Base-by-base conservation (phyloP, 2,797 vertebrate genomes). In the Arrhamphus sclerolepis region DNA sequence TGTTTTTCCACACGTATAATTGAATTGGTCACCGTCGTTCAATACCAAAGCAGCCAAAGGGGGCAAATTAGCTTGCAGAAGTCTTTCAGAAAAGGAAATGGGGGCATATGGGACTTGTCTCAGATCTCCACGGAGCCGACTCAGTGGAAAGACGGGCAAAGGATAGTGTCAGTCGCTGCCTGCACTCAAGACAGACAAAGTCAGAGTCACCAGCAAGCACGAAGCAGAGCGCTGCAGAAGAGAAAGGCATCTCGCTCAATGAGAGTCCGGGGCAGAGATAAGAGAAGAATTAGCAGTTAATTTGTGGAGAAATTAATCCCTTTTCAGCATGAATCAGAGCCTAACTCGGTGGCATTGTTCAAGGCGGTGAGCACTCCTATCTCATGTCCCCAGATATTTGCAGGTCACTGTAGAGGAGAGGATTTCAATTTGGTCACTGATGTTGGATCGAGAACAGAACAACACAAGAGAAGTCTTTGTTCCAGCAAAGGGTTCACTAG, bases 291-390 rank as follows among this genome's bases (percentile, higher is more conserved):
- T 91, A 90, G 83, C 79, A 77, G 88, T 89, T 91, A 78, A 91
- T 92, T 92, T 92, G 88, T 66, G 72, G 62, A 76, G 83, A 85
- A 91, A 92, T 92, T 87, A 92, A 93, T 92, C 91, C 78, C 46
- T 89, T 92, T 90, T 82, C 80, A 70, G 83, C 72, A 61, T 85
- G 77, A 89, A 90, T 92, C 74, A 63, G 57, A 88, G 79, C 73
- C 65, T 14, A 59, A 70, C 77, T 81, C 77, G 29, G 51, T 72
- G 66, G 77, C 80, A 90, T 91, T 91, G 90, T 91, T 81, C 50
- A 42, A 83, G 81, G 80, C 78, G 48, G 70, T 40, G 81, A 81
- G 70, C 51, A 47, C 79, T 63, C 62, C 83, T 91, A 93, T 92
- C 91, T 87, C 65, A 5, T 26, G 76, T 90, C 88, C 87, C 87